Base-by-base conservation (phyloP, 2,888 invertebrate genomes). In the Idaea biselata region DNA sequence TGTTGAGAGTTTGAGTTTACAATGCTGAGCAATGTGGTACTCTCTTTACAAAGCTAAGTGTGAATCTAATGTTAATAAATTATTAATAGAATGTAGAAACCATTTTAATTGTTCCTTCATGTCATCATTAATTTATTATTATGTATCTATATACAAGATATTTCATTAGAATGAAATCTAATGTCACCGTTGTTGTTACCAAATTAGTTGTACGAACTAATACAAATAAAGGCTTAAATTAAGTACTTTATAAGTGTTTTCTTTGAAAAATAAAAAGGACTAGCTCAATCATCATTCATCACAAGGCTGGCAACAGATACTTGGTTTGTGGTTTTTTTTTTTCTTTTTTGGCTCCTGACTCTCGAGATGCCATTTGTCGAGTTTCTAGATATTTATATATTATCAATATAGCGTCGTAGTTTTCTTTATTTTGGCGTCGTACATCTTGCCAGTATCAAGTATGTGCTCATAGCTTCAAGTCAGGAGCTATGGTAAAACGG, bases 11-110 rank as follows among this genome's bases (percentile, higher is more conserved):
- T 82, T 74, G 80, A 77, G 77, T 71, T 64, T 74, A 75, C 78
- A 79, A 78, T 81, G 78, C 75, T 79, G 74, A 76, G 70, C 44
- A 44, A 69, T 75, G 73, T 69, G 71, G 69, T 61, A 69, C 75
- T 79, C 78, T 78, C 68, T 70, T 79, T 76, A 75, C 78, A 82
- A 83, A 82, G 84, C 80, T 88, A 81, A 84, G 86, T 84, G 77
- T 87, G 87, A 69, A 78, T 79, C 80, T 79, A 80, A 81, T 85
- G 77, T 85, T 84, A 89, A 85, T 90, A 90, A 91, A 90, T 89
- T 90, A 89, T 83, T 85, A 81, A 81, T 86, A 86, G 83, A 54
- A 83, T 70, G 67, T 76, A 78, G 73, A 69, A 79, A 82, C 74
- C 84, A 86, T 87, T 81, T 78, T 83, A 78, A 79, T 74, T 76